A percentile compares a stretch with the other conserved stretches of the same genome.
Evolutionary conservation across 1,140 invertebrate genomes (phyloP).

Genomic region (Camponotus vicinus): DNA sequence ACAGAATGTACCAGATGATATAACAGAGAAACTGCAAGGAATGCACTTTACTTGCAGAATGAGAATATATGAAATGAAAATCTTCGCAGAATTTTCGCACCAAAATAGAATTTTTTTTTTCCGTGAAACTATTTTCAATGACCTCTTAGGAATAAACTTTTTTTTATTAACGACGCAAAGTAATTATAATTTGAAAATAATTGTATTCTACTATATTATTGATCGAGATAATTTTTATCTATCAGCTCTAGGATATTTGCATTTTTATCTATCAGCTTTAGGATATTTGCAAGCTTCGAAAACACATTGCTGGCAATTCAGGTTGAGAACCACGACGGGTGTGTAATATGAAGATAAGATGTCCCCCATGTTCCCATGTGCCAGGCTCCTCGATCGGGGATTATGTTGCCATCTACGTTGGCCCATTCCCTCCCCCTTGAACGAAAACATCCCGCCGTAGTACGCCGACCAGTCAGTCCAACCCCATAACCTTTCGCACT

Average conservation of each 20-base stretch:
- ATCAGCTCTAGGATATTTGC: background rate
- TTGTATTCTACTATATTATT: background rate
- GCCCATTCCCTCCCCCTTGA: constrained; percentile 77
- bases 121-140: background rate
- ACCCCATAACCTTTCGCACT: constrained; percentile 72
- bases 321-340: constrained; percentile 78
- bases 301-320: constrained; percentile 16
- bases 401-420: constrained; percentile 81
- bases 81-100: background rate
- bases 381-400: constrained; percentile 81
- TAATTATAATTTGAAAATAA: background rate
- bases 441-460: constrained; percentile 81
- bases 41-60: background rate
- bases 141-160: background rate
- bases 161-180: background rate
- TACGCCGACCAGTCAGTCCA: constrained; percentile 73
- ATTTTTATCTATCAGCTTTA: constrained; percentile 5
- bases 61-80: constrained; percentile 15
- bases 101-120: background rate
- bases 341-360: constrained; percentile 85
- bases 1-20: constrained; percentile 24
- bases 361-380: constrained; percentile 81
- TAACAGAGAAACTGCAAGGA: constrained; percentile 14
- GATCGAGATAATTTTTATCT: constrained; percentile 13
- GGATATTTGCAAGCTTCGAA: background rate